A percentile compares a stretch with the other conserved stretches of the same genome.
Evolutionary conservation across 2,797 vertebrate genomes (phyloP).

Genomic region (Enoplosus armatus): DNA sequence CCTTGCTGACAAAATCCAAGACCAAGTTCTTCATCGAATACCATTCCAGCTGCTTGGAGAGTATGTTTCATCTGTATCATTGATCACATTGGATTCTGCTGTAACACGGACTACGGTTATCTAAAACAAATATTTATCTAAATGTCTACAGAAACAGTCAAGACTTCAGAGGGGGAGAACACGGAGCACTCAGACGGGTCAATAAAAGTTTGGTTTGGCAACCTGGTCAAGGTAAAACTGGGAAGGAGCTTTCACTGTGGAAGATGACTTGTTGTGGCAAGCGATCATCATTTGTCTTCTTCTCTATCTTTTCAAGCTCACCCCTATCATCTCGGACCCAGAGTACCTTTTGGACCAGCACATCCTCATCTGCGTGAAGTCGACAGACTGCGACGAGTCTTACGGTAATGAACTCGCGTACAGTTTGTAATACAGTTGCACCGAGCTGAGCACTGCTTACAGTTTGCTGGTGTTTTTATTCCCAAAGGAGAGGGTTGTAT

Average conservation of each 20-base stretch:
- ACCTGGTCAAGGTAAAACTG: conserved; percentile 91
- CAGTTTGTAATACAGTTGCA: not conserved
- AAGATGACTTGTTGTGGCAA: not conserved
- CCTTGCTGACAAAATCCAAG: conserved; percentile 94
- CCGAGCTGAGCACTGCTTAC: not conserved
- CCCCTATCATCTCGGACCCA: conserved; percentile 97
- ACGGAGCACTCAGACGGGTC: conserved; percentile 88
- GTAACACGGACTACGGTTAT: not conserved
- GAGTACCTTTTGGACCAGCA: conserved; percentile 98
- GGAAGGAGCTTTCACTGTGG: not conserved
- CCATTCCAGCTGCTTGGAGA: conserved; percentile 96
- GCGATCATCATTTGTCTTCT: not conserved
- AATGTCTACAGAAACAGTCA: conserved; percentile 89
- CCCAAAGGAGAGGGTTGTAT: conserved; percentile 93
- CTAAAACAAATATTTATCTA: conserved; percentile 5
- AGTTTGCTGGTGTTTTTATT: conserved; percentile 22
- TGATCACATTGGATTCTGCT: not conserved
- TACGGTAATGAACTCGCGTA: conserved; percentile 86
- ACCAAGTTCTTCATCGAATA: conserved; percentile 98
- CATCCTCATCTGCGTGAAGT: conserved; percentile 96
- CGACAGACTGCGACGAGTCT: conserved; percentile 95
- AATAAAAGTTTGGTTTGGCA: conserved; percentile 91
- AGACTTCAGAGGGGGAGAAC: conserved; percentile 95
- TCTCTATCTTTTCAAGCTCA: conserved; percentile 86
- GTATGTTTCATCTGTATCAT: conserved; percentile 76